These are phyloP conservation scores for Channa maculata DNA, from an alignment of 2,113 vertebrate genomes.

Conservation along the genomic window DNA sequence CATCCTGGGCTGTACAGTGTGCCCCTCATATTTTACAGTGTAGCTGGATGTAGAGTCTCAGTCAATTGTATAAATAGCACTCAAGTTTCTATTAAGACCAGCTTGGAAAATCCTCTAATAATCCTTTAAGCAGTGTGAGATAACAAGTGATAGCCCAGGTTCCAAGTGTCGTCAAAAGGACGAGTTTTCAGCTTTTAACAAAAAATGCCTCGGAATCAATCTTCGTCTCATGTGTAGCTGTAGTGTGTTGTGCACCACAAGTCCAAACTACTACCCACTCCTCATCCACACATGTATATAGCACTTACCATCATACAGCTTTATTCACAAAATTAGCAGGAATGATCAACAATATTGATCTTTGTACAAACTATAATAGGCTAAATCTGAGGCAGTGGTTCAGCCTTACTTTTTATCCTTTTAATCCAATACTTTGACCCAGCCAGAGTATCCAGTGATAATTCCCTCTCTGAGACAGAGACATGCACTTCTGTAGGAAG, in stretches of 20 bases:
- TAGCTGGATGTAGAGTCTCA: too few relatives aligned
- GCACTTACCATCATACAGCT: background rate
- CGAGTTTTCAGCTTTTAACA: background rate
- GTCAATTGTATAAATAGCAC: too few relatives aligned
- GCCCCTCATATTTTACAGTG: too few relatives aligned
- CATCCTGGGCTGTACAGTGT: too few relatives aligned
- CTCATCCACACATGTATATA: background rate
- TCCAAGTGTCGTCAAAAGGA: background rate
- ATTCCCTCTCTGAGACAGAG: conserved; percentile 47
- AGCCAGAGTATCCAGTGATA: conserved; percentile 29
- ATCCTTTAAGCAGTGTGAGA: background rate
- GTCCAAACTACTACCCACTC: background rate
- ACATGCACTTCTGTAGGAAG: conserved; percentile 51
- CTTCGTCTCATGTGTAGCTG: background rate
- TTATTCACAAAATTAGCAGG: background rate
- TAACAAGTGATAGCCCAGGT: background rate
- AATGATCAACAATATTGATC: background rate
- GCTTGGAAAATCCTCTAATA: too few relatives aligned
- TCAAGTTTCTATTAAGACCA: too few relatives aligned
- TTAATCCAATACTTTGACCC: conserved; percentile 19
- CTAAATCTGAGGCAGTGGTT: background rate
- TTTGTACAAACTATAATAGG: background rate
- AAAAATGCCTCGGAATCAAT: background rate
- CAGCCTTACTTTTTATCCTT: conserved; percentile 1
- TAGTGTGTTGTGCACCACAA: background rate